These are phyloP conservation scores for Dromiciops gliroides DNA, from an alignment of 2,113 vertebrate species.

Conservation along the genomic window DNA sequence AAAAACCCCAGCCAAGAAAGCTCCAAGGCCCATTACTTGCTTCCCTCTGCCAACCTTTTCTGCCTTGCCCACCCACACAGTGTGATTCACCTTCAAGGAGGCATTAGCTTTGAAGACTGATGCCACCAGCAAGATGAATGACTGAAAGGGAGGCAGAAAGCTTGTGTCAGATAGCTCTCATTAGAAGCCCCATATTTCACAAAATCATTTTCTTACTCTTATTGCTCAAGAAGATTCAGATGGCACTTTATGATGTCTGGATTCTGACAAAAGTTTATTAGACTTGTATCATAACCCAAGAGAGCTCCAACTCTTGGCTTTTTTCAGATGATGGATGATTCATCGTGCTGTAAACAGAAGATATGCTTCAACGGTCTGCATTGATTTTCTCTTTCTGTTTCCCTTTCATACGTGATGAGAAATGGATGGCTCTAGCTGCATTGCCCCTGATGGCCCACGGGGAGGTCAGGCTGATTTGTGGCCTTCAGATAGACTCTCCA, in stretches of 20 bases:
- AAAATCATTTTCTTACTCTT: constrained; percentile 34
- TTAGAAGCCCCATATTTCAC: constrained; percentile 30
- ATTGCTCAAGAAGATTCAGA: constrained; percentile 11
- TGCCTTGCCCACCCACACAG: constrained; percentile 2
- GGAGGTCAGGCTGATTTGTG: not conserved
- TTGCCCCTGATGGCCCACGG: not conserved
- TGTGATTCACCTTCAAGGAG: constrained; percentile 17
- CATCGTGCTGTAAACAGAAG: constrained; percentile 47
- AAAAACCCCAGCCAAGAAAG: not conserved
- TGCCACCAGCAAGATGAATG: not conserved
- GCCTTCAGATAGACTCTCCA: not conserved
- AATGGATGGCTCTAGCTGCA: constrained; percentile 9
- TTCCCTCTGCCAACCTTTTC: constrained; percentile 19
- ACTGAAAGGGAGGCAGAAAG: constrained; percentile 47
- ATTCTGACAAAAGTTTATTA: constrained; percentile 42
- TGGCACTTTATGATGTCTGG: not conserved
- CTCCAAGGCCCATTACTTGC: not conserved
- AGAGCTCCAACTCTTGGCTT: constrained; percentile 39
- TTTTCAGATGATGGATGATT: constrained; percentile 55
- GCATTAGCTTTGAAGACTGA: constrained; percentile 50
- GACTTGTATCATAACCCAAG: constrained; percentile 6
- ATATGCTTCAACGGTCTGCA: constrained; percentile 40
- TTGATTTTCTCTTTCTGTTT: constrained; percentile 50
- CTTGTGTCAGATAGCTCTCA: constrained; percentile 10
- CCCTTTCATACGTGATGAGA: constrained; percentile 40